Evolutionary conservation across 2,797 vertebrate species (phyloP).

Genomic region (Artibeus lituratus): DNA sequence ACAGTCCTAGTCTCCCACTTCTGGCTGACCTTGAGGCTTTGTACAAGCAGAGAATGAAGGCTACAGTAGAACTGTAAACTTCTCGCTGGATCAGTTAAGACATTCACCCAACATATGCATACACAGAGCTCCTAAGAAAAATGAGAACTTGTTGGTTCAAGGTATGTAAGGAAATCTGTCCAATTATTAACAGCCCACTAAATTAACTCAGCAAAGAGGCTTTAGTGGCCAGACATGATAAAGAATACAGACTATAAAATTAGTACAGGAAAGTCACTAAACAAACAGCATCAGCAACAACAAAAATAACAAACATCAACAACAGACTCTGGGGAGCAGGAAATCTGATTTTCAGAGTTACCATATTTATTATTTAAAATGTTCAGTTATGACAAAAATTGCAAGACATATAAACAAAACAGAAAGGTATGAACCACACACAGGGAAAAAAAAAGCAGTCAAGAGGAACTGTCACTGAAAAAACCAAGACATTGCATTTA

Average conservation of each 20-base stretch:
- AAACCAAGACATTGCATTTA: background rate
- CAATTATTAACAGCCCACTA: background rate
- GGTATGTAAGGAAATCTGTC: background rate
- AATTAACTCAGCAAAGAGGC: background rate
- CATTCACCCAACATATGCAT: background rate
- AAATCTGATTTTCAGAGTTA: background rate
- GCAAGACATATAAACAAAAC: background rate
- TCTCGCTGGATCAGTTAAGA: background rate
- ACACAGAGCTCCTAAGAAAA: background rate
- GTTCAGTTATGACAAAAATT: background rate
- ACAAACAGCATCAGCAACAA: background rate
- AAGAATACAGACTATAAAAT: background rate
- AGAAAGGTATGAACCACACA: background rate
- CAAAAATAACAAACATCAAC: background rate
- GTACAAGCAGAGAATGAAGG: background rate
- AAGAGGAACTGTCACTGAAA: background rate
- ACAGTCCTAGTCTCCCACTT: background rate
- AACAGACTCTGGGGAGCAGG: background rate
- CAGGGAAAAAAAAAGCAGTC: background rate
- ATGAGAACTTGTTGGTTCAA: background rate
- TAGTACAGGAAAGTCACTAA: background rate
- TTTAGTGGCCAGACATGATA: background rate
- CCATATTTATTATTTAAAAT: background rate
- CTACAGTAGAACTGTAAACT: background rate
- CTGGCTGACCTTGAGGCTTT: background rate